Evolutionary conservation across 2,797 vertebrate species (phyloP), one percentile per base, ranked within the genome.

Genomic region (Sebastes flavidus): DNA sequence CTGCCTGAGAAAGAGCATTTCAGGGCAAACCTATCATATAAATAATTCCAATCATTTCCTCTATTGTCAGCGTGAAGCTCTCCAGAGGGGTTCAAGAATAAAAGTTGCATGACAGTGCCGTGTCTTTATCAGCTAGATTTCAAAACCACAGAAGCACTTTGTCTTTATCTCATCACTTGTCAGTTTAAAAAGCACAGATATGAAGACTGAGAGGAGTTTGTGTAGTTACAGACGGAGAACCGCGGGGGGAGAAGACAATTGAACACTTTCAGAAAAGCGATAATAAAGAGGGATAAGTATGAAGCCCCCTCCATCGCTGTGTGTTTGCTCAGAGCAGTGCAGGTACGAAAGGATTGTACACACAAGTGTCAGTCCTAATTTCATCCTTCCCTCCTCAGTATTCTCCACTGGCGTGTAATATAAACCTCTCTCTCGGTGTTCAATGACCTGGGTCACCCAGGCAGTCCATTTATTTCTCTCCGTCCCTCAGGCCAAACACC

Each of bases 131-230:
- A 65, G 59, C 22, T 16, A 59, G 32, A 72, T 7, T 60, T 16
- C 54, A 76, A 67, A 46, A 32, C 3, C 38, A 30, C 56, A 78
- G 55, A 52, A 24, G 62, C 32, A 49, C 62, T 78, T 72, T 74
- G 78, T 74, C 63, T 70, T 66, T 49, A 77, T 81, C 75, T 78
- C 32, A 78, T 75, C 66, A 25, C 20, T 52, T n/a, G 60, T 62
- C 77, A 60, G 34, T 63, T 66, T 78, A 38, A 70, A 65, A 77
- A 65, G 69, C 42, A 29, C 36, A 68, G 65, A 70, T 46, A 66
- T 62, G 70, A 62, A 70, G 34, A 66, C 16, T 6, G 60, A 76
- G n/a, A 34, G 13, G 60, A 38, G 10, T 24, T 24, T 56, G 22
- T 72, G 70, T 16, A 10, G 27, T 65, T 29, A 62, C 12, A 59